A percentile compares a stretch with the other conserved stretches of the same genome.
Evolutionary conservation across 2,797 vertebrate species (phyloP).

Genomic region (Malurus splendens): DNA sequence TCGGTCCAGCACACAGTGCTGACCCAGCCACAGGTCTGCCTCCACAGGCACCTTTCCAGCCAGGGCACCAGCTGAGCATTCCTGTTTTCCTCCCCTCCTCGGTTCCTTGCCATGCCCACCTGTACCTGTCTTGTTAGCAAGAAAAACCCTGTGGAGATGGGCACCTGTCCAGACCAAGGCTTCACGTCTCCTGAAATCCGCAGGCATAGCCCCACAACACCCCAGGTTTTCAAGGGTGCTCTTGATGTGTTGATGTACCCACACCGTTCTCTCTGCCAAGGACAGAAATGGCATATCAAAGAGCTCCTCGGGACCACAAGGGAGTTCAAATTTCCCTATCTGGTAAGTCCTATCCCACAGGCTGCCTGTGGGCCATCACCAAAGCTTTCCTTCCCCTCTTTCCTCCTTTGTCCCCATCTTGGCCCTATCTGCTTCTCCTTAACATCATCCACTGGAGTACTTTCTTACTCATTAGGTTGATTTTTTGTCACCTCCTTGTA

Average conservation of each 20-base stretch:
- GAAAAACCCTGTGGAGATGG: background rate
- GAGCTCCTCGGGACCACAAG: background rate
- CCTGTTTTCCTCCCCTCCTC: background rate
- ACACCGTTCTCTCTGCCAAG: background rate
- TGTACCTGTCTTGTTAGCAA: background rate
- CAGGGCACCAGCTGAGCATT: background rate
- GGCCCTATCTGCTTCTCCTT: background rate
- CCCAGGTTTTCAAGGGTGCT: background rate
- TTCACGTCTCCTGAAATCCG: background rate
- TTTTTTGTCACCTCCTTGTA: background rate
- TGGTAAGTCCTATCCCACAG: background rate
- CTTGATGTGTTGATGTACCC: background rate
- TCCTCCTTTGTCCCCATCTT: accelerated
- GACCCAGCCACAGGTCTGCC: background rate
- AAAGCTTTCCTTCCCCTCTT: background rate
- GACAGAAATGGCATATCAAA: background rate
- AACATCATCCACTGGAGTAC: background rate
- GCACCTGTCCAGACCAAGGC: background rate
- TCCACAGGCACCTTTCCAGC: background rate
- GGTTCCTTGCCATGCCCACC: background rate
- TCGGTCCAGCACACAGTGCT: background rate
- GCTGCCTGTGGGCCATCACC: background rate
- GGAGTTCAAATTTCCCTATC: background rate
- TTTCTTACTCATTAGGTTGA: background rate
- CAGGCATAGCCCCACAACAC: background rate